Base-by-base conservation (phyloP, 2,888 invertebrate genomes). In the Acleris literana region DNA sequence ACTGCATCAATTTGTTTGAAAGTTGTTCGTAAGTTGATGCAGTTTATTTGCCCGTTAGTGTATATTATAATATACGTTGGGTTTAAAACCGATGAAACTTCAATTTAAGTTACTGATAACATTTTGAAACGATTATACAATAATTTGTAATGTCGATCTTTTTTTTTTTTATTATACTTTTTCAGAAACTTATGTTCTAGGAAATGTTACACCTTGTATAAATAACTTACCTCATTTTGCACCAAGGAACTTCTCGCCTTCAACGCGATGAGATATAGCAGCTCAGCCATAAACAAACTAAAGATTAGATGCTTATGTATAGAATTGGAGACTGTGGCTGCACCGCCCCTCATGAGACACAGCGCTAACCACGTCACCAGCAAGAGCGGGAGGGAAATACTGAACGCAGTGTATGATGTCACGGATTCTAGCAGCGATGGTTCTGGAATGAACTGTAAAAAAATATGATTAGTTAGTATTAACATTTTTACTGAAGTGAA, bases 221-320 rank as follows among this genome's bases (percentile, higher is more conserved):
- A 13, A 11, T 22, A 7, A 80, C 88, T 83, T 79, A 96, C 96
- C 93, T 98, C 97, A 86, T 96, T 96, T 76, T 96, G 95, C 5
- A 97, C 95, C 62, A 98, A 92, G n/a, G 95, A 93, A 70, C 94
- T 94, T 62, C 98, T 93, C 3, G 96, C 96, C 86, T 98, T 97
- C 79, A 99, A 93, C 0, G 98, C 98, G 16, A 98, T 93, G 58
- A 99, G 93, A 84, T 97, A 99, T 33, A 98, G 87, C 29, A 97
- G 84, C 81, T 98, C 97, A 0, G 97, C 96, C 75, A 97, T 93
- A 80, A 99, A 96, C 22, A 98, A 96, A 79, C 97, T 97, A 70
- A 98, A 94, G n/a, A 98, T 96, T 9, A 99, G 94, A 83, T 99
- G 98, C 80, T 98, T 97, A 81, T 98, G 97, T 71, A 99, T 98